Conservation (phyloP, 2,888 invertebrate genomes). For the Phanerotoma sp. region DNA sequence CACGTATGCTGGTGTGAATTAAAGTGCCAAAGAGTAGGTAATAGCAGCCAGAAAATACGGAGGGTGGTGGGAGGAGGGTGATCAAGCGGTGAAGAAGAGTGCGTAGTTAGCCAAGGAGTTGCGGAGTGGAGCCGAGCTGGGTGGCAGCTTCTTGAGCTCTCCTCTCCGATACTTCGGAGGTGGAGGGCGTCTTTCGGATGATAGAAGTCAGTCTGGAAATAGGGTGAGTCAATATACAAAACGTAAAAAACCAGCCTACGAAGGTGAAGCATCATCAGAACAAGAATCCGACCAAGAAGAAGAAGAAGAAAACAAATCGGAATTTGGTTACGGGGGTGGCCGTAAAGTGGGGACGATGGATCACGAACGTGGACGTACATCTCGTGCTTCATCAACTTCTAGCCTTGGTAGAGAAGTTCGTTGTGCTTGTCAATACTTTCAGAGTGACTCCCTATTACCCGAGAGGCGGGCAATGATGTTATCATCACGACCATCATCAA, state of each 20-base stretch:
- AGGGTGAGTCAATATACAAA: constrained; percentile 14
- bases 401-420: constrained; percentile 71
- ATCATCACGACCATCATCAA: constrained; percentile 64
- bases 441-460: constrained; percentile 77
- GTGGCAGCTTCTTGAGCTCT: constrained; percentile 18
- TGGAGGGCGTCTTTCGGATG: constrained; percentile 17
- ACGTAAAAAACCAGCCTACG: neutral
- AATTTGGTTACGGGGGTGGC: constrained; percentile 64
- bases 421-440: constrained; percentile 83
- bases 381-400: constrained; percentile 67
- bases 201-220: neutral
- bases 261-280: constrained; percentile 5
- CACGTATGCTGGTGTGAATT: constrained; percentile 3
- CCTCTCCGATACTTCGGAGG: constrained; percentile 22
- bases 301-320: constrained; percentile 6
- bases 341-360: constrained; percentile 63
- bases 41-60: neutral
- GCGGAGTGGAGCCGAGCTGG: constrained; percentile 5
- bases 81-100: neutral
- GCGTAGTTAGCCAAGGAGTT: neutral
- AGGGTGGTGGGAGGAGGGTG: neutral
- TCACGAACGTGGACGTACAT: constrained; percentile 72
- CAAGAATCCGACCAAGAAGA: neutral
- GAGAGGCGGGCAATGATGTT: constrained; percentile 72
- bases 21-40: constrained; percentile 1